Evolutionary conservation across 2,888 invertebrate genomes (phyloP), one percentile per base, ranked within the genome.

Genomic region (Tholera decimalis): DNA sequence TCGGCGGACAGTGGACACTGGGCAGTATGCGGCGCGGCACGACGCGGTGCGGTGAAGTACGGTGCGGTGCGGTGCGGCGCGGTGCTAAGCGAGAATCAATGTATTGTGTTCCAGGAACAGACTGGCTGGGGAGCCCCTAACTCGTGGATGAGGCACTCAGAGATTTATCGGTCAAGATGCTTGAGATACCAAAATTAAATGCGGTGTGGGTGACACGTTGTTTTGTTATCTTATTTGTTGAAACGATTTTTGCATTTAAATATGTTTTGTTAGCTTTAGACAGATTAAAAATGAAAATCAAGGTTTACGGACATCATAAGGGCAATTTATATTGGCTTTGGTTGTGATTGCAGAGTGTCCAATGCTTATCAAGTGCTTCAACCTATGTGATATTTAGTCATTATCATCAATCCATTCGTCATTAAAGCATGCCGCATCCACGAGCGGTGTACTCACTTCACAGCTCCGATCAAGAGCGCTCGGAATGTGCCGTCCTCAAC

Each of bases 51-150:
- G 83, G 85, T 85, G 89, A 90, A 79, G 50, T 3, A 61, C 79
- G 83, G 84, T 83, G 88, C 79, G 83, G 84, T 83, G 88, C 91
- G 76, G 77, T 70, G 70, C 77, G 77, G 59, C 6, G 64, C 79
- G 82, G 84, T 87, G 89, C 91, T 93, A 93, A 94, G 93, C 93
- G 94, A 94, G 90, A 90, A 93, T 90, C 94, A 92, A 85, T 94
- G 94, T 94, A 92, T 89, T 89, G 88, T 90, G 89, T 94, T 94
- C 94, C 85, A 56, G 82, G 94, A 94, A 94, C 89, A 87, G 89
- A 86, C 84, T 77, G 46, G 22, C 66, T 69, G 15, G n/a, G 13
- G 85, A 89, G 75, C 64, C 62, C 28, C 6, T 69, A 74, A 72
- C 54, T 64, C 6, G 58, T 83, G 90, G 91, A 92, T 78, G 79